Evolutionary conservation across 2,113 vertebrate genomes (phyloP), one percentile per base, ranked within the genome.

Genomic region (Archilochus colubris): DNA sequence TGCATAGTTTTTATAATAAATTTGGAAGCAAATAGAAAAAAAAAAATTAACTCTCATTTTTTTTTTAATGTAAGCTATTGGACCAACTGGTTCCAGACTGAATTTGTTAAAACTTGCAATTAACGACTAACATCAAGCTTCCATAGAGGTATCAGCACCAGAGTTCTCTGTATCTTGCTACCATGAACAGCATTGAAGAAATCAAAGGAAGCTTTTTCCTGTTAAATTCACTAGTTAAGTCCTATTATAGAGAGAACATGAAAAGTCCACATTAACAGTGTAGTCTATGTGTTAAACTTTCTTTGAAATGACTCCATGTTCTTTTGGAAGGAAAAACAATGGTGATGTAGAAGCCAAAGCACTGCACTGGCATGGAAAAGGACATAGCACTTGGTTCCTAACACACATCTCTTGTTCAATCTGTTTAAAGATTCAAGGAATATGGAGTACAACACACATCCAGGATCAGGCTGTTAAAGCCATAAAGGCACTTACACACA

Each of bases 161-260:
- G 36, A 67, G 67, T 48, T 84, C 40, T 70, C 59, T 72, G 19
- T 69, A 77, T 73, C 64, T 93, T 81, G 48, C 64, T 85, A 75
- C 59, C 55, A 85, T 61, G 50, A 88, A 58, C 36, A 76, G 69
- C 28, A 82, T 76, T 75, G 9, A 90, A 86, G 50, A 88, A 89
- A 92, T 91, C 86, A 96, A 72, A 91, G 88, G 69, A 95, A 96
- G 62, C 69, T 76, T 90, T 62, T 81, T 72, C 80, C 93, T 88
- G 78, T 93, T 81, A 93, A 94, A 76, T 96, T 91, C 78, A 94
- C 85, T 84, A 91, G 81, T 83, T 94, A 91, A 90, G 94, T 92
- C 86, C 73, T 72, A 43, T 88, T 94, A 92, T 8, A 88, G 50
- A 72, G 27, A 67, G 36, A 95, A 94, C 61, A 72, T 40, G 68